Evolutionary conservation across 2,797 vertebrate genomes (phyloP).

Genomic region (Menidia menidia): DNA sequence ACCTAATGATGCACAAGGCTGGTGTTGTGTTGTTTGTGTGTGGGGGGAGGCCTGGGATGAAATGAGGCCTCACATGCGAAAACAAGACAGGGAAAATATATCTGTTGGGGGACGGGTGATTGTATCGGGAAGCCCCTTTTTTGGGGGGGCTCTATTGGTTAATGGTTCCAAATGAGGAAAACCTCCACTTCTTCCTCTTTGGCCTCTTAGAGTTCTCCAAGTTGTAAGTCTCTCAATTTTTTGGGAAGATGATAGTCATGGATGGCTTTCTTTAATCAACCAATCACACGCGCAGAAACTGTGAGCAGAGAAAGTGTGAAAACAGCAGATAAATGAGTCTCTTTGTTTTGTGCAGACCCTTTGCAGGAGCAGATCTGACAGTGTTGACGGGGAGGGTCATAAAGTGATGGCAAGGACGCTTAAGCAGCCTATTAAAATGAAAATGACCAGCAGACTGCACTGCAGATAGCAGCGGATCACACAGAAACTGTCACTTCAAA

Average conservation of each 20-base stretch:
- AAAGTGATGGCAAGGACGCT: too few relatives aligned
- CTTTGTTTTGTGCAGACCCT: too few relatives aligned
- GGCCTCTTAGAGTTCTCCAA: not conserved
- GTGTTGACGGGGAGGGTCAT: too few relatives aligned
- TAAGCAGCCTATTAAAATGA: too few relatives aligned
- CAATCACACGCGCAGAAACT: too few relatives aligned
- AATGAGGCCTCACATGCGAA: not conserved
- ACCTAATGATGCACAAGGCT: constrained; percentile 23
- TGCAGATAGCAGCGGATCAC: too few relatives aligned
- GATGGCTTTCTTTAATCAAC: not conserved
- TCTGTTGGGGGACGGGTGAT: constrained; percentile 1
- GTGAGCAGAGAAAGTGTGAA: not conserved
- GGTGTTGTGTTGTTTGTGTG: not conserved
- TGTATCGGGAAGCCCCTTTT: not conserved
- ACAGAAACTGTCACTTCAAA: too few relatives aligned
- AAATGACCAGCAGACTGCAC: too few relatives aligned
- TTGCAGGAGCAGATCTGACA: too few relatives aligned
- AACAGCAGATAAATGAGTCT: not conserved
- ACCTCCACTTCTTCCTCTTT: not conserved
- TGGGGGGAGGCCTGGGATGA: not conserved
- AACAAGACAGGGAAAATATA: constrained; percentile 8
- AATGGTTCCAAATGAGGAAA: not conserved
- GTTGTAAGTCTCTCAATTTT: not conserved
- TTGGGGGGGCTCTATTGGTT: not conserved
- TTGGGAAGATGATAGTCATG: not conserved